Evolutionary conservation across 2,113 vertebrate species (phyloP).

Genomic region (Xenus cinereus): DNA sequence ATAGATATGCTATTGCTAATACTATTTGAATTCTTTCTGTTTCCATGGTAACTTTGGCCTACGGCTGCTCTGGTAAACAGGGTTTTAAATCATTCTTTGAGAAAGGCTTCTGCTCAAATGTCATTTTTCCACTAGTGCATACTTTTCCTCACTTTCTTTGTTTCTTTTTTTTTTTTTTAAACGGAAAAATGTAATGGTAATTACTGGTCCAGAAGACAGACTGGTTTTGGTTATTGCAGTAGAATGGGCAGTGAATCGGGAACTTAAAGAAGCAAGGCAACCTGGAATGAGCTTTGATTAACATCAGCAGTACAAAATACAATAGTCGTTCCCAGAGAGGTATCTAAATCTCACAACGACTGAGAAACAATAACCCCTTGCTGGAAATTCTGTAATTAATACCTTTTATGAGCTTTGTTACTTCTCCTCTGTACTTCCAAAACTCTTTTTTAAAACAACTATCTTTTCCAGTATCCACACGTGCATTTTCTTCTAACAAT

Average conservation of each 20-base stretch:
- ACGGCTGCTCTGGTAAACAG: constrained; percentile 46
- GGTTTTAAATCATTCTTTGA: constrained; percentile 56
- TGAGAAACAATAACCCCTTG: neutral
- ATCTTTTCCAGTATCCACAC: neutral
- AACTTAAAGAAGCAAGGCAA: neutral
- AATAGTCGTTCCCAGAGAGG: neutral
- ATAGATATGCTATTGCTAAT: constrained; percentile 55
- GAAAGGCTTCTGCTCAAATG: constrained; percentile 42
- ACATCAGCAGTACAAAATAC: neutral
- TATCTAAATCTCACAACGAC: neutral
- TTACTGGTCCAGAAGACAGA: neutral
- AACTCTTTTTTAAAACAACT: neutral
- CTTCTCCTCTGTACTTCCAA: neutral
- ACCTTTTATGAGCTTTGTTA: neutral
- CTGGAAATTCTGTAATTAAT: neutral
- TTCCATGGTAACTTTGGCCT: constrained; percentile 55
- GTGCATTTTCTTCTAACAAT: neutral
- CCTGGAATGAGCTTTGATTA: neutral
- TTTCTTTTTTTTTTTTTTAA: neutral
- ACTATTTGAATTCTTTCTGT: constrained; percentile 63
- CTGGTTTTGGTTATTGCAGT: neutral
- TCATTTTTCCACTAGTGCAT: neutral
- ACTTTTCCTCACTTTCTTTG: neutral
- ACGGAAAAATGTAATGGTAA: neutral
- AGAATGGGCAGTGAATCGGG: neutral